phyloP scores from a whole-genome alignment of 2,113 vertebrate genomes.

The Oncorhynchus gorbuscha region DNA sequence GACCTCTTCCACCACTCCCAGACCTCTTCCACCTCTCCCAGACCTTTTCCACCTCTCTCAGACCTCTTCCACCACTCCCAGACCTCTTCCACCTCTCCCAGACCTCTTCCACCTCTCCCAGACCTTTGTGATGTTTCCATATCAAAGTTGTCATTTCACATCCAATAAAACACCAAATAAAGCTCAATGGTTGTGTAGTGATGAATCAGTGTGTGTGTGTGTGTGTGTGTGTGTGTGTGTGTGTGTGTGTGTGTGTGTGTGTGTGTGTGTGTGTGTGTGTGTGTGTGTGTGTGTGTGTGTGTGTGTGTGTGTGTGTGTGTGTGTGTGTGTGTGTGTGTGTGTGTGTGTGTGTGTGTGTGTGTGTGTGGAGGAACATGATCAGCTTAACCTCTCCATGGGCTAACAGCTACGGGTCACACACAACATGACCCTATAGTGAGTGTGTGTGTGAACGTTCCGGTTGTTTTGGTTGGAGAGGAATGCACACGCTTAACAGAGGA shows the following conservation, averaged over 20 bases:
- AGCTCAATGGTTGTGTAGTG: background rate
- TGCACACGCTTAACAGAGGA: background rate
- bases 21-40: background rate
- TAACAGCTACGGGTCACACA: conserved; percentile 1
- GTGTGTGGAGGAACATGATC: background rate
- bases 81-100: too few relatives aligned
- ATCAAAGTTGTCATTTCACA: background rate
- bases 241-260: background rate
- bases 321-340: background rate
- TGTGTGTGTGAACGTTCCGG: background rate
- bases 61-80: too few relatives aligned
- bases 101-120: background rate
- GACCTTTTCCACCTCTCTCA: background rate
- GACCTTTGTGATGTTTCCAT: conserved; percentile 2
- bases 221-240: background rate
- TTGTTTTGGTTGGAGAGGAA: background rate
- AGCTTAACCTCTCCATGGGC: conserved; percentile 27
- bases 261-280: too few relatives aligned
- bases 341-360: conserved; percentile 15
- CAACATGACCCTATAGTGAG: background rate
- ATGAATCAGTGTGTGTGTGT: too few relatives aligned
- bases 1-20: too few relatives aligned
- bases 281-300: background rate
- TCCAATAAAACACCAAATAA: conserved; percentile 2
- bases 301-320: background rate